Evolutionary conservation across 2,113 vertebrate species (phyloP), one percentile per base, ranked within the genome.

Genomic region (Chlorocebus sabaeus): DNA sequence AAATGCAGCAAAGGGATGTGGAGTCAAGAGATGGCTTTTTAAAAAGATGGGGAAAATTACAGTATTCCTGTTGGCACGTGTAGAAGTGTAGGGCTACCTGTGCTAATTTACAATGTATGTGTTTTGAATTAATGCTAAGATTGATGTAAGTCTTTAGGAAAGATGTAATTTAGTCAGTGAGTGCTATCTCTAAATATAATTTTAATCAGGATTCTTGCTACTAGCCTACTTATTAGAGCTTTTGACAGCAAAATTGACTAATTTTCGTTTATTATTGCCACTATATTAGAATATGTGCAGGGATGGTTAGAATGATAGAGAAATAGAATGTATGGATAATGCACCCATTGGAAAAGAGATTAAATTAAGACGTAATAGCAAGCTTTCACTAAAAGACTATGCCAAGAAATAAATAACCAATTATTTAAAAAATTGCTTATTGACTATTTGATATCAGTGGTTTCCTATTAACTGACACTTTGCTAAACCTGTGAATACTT

Each of bases 401-500:
- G 27, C 50, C 27, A 52, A 68, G 38, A 95, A 82, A 79, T 89
- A 57, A 96, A 45, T 76, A 80, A 20, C 11, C 83, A 30, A 61
- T 87, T 88, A 67, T 50, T 92, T 78, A 0, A 30, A 92, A 92
- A 82, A 6, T 83, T 88, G 23, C 45, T 79, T 84, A 38, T 86
- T 32, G 35, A 70, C 35, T 85, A 40, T 78, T 94, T 88, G 61
- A 73, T 85, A 57, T 25, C 25, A 68, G 38, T 61, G 67, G 20
- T 90, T 95, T 90, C 35, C 79, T 27, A 32, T 70, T 84, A 94
- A 50, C 68, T 67, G 23, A 89, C 38, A 95, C 55, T 82, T 59
- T 67, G n/a, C 35, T 95, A 75, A 52, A n/a, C 45, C 61, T 93
- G 16, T 89, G 57, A 87, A 52, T 91, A 55, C 48, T 95, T 95